These are phyloP conservation scores for Drosophila saltans DNA, from an alignment of 1,140 invertebrate species.

Conservation along the genomic window DNA sequence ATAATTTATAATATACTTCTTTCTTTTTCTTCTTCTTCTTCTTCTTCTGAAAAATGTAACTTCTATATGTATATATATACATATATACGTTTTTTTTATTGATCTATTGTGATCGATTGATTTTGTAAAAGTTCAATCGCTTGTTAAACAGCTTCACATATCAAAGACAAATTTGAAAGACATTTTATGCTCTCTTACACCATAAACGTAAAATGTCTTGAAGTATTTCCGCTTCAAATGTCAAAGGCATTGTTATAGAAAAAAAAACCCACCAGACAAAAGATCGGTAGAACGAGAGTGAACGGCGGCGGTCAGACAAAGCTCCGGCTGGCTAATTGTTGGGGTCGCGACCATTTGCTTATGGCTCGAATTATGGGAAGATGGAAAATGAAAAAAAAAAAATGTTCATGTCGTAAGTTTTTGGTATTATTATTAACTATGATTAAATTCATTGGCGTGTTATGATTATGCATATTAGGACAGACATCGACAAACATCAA, in stretches of 20 bases:
- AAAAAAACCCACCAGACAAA: not conserved
- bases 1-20: not conserved
- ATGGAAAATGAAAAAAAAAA: not conserved
- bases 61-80: not conserved
- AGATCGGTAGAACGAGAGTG: not conserved
- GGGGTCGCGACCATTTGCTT: not conserved
- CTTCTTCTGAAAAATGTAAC: not conserved
- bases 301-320: not conserved
- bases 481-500: not conserved
- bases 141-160: not conserved
- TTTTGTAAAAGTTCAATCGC: conserved; percentile 1
- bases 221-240: not conserved
- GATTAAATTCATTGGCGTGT: conserved; percentile 23
- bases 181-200: not conserved
- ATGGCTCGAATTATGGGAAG: not conserved
- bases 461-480: conserved; percentile 19
- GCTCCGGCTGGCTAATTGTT: not conserved
- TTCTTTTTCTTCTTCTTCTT: not conserved
- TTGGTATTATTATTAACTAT: conserved; percentile 8
- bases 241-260: conserved; percentile 7
- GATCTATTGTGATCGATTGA: not conserved
- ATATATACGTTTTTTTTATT: no score
- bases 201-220: not conserved
- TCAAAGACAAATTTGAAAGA: conserved; percentile 3
- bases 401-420: conserved; percentile 4